A percentile compares a stretch with the other conserved stretches of the same genome.
phyloP scores from a whole-genome alignment of 2,888 invertebrate genomes.

The Agriopis leucophaearia region DNA sequence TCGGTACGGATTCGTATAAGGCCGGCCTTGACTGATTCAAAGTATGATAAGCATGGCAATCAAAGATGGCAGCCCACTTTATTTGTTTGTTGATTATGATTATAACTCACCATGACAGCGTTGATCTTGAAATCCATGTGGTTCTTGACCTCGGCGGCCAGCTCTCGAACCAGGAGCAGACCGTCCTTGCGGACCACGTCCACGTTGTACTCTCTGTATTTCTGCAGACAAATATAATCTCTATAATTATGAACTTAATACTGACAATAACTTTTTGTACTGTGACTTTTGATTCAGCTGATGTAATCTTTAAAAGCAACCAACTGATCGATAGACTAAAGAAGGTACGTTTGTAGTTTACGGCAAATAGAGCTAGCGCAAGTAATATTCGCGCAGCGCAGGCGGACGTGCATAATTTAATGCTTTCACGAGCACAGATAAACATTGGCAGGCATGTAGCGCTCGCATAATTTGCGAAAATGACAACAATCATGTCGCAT shows the following conservation, averaged over 20 bases:
- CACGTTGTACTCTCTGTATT: conserved; percentile 92
- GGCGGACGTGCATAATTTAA: conserved; percentile 69
- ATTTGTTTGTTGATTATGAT: too few relatives aligned
- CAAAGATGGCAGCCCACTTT: too few relatives aligned
- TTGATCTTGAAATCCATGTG: conserved; percentile 97
- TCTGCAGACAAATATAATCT: conserved; percentile 83
- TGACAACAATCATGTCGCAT: conserved; percentile 81
- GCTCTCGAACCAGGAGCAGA: conserved; percentile 93
- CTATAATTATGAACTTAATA: background rate
- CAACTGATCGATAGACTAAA: too few relatives aligned
- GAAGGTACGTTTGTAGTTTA: conserved; percentile 26
- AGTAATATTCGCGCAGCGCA: conserved; percentile 69
- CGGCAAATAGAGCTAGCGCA: conserved; percentile 52
- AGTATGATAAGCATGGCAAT: too few relatives aligned
- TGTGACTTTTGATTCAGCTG: too few relatives aligned
- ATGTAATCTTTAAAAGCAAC: too few relatives aligned
- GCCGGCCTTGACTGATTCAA: too few relatives aligned
- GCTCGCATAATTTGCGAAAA: conserved; percentile 82
- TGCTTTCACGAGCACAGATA: conserved; percentile 77
- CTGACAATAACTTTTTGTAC: too few relatives aligned
- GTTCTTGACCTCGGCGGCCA: conserved; percentile 96
- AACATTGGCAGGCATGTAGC: conserved; percentile 79
- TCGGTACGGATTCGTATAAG: too few relatives aligned
- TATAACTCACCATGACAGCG: conserved; percentile 93
- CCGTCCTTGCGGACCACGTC: conserved; percentile 94